Conservation (phyloP, 2,888 invertebrate genomes). For the Melinaea menophilus region DNA sequence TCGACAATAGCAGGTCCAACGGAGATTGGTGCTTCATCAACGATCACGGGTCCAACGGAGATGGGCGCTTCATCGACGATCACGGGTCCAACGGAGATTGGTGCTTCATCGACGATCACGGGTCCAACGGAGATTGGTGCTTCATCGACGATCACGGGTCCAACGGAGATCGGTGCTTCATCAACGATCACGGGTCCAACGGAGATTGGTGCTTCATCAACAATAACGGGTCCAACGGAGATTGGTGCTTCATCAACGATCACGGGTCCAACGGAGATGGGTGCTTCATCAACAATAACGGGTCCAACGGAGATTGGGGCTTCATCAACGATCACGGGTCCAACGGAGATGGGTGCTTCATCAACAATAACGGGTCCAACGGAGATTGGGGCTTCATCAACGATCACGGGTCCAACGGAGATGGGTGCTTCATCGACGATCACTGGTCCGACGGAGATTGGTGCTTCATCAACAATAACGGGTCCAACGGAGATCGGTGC, state of each 20-base stretch:
- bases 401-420: constrained; percentile 24
- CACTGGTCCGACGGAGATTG: constrained; percentile 28
- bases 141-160: constrained; percentile 27
- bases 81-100: constrained; percentile 14
- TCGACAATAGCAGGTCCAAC: constrained; percentile 5
- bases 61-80: background rate
- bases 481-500: too few relatives aligned
- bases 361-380: constrained; percentile 14
- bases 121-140: constrained; percentile 27
- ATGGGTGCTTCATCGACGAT: constrained; percentile 25
- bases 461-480: too few relatives aligned
- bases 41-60: constrained; percentile 3
- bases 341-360: constrained; percentile 2
- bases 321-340: background rate
- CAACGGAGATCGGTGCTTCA: constrained; percentile 16
- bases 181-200: constrained; percentile 11
- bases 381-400: constrained; percentile 12
- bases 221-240: constrained; percentile 11
- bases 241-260: background rate
- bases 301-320: constrained; percentile 5
- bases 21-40: background rate
- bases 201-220: too few relatives aligned
- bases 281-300: background rate
- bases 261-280: constrained; percentile 4
- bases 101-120: constrained; percentile 15